Base-by-base conservation (phyloP, 2,113 vertebrate genomes). In the Cygnus atratus region DNA sequence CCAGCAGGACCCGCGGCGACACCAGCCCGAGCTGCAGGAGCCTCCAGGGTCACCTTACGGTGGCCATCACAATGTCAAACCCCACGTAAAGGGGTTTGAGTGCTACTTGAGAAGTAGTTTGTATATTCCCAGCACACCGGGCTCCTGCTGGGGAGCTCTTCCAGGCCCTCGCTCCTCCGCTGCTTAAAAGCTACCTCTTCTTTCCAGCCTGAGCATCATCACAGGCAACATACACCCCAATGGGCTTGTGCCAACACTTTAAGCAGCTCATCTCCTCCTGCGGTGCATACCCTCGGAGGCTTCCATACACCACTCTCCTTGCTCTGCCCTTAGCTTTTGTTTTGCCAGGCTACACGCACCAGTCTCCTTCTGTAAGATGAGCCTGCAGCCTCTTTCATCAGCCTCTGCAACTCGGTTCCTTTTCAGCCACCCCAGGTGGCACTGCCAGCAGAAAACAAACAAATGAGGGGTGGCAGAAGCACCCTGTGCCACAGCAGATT, bases 281-380 rank as follows among this genome's bases (percentile, higher is more conserved):
- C 19, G 10, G 87, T 74, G 74, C 11, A 10, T 44, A 74, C 63
- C 55, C 83, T 33, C 70, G 10, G 92, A 63, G 55, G 21, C 24
- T 44, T 72, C 88, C 2, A 1, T 12, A 17, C 85, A 19, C 68
- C 20, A 0, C 89, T 95, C 88, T 89, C 95, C 95, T 93, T 72
- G 80, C 2, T 46, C 84, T 95, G 95, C 89, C 95, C 92, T 92
- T 52, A 75, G 84, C 84, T 88, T 87, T 88, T 91, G 84, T 88
- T 94, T 95, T 72, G 61, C 70, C 73, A 95, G 68, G 70, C 87
- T 78, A 20, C 3, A 2, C 71, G 59, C 3, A 13, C 43, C 3
- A 52, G 13, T 59, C 46, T 50, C 41, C 18, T 15, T 52, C 7
- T 55, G 16, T 65, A 65, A 91, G 54, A 62, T 0, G 20, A 94